These are phyloP conservation scores for Rhea americana DNA, from an alignment of 2,113 vertebrate genomes.

Conservation along the genomic window DNA sequence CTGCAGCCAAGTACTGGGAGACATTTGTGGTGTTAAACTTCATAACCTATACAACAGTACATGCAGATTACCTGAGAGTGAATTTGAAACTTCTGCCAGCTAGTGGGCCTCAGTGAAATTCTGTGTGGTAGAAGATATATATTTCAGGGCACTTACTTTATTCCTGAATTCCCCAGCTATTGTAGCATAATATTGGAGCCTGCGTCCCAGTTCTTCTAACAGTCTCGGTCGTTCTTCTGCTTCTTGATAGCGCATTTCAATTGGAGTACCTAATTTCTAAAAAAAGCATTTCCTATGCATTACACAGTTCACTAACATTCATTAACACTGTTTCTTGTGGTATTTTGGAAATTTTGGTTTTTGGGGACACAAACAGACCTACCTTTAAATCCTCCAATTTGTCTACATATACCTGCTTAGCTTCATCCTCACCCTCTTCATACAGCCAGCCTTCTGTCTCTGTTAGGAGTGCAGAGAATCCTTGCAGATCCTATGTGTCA, in stretches of 20 bases:
- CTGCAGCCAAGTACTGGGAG: not conserved
- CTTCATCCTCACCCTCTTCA: constrained; percentile 83
- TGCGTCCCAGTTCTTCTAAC: constrained; percentile 76
- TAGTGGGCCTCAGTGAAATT: not conserved
- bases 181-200: constrained; percentile 77
- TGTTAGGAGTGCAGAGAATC: constrained; percentile 74
- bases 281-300: not conserved
- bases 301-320: not conserved
- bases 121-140: not conserved
- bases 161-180: constrained; percentile 79
- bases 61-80: not conserved
- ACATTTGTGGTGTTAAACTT: not conserved
- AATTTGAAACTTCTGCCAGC: not conserved
- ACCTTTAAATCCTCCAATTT: constrained; percentile 82
- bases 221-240: constrained; percentile 76
- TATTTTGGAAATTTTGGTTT: not conserved
- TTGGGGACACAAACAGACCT: not conserved
- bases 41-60: not conserved
- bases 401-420: constrained; percentile 81
- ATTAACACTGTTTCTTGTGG: not conserved
- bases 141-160: constrained; percentile 58
- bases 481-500: constrained; percentile 70
- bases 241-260: constrained; percentile 80
- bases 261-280: constrained; percentile 81
- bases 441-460: constrained; percentile 84